Conservation (phyloP, 2,888 invertebrate species). For the Danaus chrysippus region DNA sequence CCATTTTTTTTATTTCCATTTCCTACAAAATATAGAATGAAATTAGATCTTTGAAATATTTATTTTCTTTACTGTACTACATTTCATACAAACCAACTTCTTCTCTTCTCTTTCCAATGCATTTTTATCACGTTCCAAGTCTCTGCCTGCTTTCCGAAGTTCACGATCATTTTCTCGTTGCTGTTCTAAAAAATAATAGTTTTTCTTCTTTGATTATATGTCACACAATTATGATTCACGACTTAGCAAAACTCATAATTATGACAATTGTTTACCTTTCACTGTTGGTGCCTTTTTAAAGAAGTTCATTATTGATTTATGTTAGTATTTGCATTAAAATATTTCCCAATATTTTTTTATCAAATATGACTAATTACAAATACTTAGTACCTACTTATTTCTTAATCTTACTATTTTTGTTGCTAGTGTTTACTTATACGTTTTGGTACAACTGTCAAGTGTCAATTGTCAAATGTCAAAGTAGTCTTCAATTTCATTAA, state of each 20-base stretch:
- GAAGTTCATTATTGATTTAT: slow-evolving; percentile 61
- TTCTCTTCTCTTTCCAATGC: slow-evolving; percentile 93
- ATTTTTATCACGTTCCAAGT: slow-evolving; percentile 89
- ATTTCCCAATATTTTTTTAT: not conserved
- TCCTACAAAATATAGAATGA: slow-evolving; percentile 75
- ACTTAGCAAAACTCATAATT: not conserved
- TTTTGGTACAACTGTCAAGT: no score
- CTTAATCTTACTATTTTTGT: no score
- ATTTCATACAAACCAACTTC: slow-evolving; percentile 82
- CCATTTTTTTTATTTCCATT: slow-evolving; percentile 92
- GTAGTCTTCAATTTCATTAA: no score
- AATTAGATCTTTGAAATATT: not conserved
- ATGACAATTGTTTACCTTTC: slow-evolving; percentile 66
- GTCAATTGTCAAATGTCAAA: no score
- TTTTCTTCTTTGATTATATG: slow-evolving; percentile 1
- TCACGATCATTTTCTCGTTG: slow-evolving; percentile 90
- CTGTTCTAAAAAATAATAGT: slow-evolving; percentile 81
- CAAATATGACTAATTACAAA: not conserved
- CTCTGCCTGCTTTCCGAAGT: slow-evolving; percentile 88
- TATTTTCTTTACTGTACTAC: not conserved
- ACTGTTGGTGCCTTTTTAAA: slow-evolving; percentile 82
- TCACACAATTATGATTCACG: slow-evolving; percentile 5
- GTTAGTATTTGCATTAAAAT: not conserved
- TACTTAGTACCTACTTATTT: no score
- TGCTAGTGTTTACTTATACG: no score